Evolutionary conservation across 2,888 invertebrate genomes (phyloP).

Genomic region (Notocelia uddmanniana): DNA sequence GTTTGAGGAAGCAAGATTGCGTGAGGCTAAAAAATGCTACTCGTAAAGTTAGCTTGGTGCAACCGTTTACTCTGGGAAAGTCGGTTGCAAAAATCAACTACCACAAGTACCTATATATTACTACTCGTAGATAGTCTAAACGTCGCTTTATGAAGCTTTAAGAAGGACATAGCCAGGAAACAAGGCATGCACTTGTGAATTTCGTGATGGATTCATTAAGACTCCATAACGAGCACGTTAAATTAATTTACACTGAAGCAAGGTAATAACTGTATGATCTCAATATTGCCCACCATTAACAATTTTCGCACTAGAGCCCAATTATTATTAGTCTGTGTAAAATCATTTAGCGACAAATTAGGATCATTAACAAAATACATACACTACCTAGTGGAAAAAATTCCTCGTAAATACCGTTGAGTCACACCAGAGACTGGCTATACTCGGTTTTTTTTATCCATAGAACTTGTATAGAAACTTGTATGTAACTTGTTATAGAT

Average conservation of each 20-base stretch:
- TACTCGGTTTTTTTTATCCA: no score
- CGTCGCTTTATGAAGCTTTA: background rate
- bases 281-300: slow-evolving; percentile 54
- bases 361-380: background rate
- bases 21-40: no score
- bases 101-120: background rate
- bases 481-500: no score
- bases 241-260: slow-evolving; percentile 56
- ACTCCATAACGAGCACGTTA: slow-evolving; percentile 53
- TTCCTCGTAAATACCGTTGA: background rate
- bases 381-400: background rate
- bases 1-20: no score
- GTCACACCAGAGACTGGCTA: no score
- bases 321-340: slow-evolving; percentile 28
- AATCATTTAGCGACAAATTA: slow-evolving; percentile 25
- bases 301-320: slow-evolving; percentile 40
- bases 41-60: no score
- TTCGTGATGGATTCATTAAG: slow-evolving; percentile 61
- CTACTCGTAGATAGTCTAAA: background rate
- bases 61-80: no score
- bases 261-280: slow-evolving; percentile 53
- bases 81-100: no score
- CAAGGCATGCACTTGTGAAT: slow-evolving; percentile 3
- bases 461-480: no score
- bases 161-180: background rate